These are phyloP conservation scores for Yasuhikotakia modesta DNA, from an alignment of 2,797 vertebrate species.

Conservation along the genomic window DNA sequence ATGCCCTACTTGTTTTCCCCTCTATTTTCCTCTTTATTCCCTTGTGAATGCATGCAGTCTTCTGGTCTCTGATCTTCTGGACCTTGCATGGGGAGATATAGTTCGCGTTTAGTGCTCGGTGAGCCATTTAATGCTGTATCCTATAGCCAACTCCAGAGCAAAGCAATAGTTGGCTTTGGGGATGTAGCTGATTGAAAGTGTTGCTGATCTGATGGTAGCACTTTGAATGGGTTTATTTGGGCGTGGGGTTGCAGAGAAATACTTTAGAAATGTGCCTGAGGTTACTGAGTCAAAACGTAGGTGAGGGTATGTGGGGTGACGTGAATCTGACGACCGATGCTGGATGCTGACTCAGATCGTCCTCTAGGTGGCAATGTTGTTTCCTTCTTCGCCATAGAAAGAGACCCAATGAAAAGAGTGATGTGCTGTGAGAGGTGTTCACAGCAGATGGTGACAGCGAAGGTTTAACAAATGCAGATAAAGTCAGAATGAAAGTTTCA, in stretches of 20 bases:
- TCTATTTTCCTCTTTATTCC: constrained; percentile 54
- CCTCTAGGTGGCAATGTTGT: constrained; percentile 77
- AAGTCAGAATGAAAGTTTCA: constrained; percentile 42
- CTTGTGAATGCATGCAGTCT: constrained; percentile 65
- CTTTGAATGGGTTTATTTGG: background rate
- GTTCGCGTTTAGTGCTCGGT: constrained; percentile 47
- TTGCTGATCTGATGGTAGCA: background rate
- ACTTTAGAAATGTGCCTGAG: constrained; percentile 4
- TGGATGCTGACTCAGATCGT: background rate
- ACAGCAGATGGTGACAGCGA: constrained; percentile 54
- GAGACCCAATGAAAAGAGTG: background rate
- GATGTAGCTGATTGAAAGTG: constrained; percentile 14
- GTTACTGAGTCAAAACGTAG: constrained; percentile 2
- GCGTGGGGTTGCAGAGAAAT: constrained; percentile 4
- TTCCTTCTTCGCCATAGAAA: constrained; percentile 61
- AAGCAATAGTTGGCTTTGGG: background rate
- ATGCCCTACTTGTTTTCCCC: constrained; percentile 53
- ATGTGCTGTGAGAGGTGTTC: constrained; percentile 23
- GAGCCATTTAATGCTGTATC: constrained; percentile 12
- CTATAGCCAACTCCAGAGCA: background rate
- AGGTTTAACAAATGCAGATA: constrained; percentile 44
- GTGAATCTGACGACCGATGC: constrained; percentile 6
- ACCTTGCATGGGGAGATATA: constrained; percentile 70
- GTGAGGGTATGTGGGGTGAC: constrained; percentile 3
- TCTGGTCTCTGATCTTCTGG: constrained; percentile 56